phyloP scores from a whole-genome alignment of 2,797 vertebrate genomes.

The Poecile montanus region DNA sequence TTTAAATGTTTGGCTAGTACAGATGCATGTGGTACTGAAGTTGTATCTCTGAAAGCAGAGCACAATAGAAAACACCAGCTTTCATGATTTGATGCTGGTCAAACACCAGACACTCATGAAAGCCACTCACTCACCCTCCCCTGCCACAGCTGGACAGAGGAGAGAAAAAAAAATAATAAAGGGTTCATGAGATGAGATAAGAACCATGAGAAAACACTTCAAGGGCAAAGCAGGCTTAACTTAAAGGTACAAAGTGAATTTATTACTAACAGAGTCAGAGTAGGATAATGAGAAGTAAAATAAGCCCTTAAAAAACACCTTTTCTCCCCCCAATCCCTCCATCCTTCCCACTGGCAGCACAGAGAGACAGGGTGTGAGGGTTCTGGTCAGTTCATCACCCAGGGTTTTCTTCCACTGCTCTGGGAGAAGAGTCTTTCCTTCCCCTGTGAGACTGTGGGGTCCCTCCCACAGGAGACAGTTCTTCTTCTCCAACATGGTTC shows the following conservation, averaged over 20 bases:
- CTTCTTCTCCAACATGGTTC: neutral
- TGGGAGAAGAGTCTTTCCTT: neutral
- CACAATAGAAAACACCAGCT: neutral
- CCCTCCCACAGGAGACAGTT: neutral
- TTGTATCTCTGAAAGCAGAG: neutral
- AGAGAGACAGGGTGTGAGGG: rapidly evolving
- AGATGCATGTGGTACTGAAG: neutral
- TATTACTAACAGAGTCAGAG: neutral
- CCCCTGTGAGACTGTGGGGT: rapidly evolving
- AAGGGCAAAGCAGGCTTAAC: neutral
- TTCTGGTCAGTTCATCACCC: too few relatives aligned
- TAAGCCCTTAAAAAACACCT: neutral
- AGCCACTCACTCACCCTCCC: neutral
- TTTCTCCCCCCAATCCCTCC: neutral
- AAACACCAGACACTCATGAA: rapidly evolving
- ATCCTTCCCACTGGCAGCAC: neutral
- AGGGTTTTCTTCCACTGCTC: neutral
- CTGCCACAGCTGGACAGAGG: neutral
- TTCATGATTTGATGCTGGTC: neutral
- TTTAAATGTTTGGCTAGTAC: neutral
- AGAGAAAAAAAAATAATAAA: neutral
- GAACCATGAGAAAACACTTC: neutral
- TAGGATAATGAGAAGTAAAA: neutral
- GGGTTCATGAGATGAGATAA: neutral
- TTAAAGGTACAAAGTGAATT: neutral